Evolutionary conservation across 92 coral and sea anemone species (phyloP).

Genomic region (Umimayanthus kanabou): DNA sequence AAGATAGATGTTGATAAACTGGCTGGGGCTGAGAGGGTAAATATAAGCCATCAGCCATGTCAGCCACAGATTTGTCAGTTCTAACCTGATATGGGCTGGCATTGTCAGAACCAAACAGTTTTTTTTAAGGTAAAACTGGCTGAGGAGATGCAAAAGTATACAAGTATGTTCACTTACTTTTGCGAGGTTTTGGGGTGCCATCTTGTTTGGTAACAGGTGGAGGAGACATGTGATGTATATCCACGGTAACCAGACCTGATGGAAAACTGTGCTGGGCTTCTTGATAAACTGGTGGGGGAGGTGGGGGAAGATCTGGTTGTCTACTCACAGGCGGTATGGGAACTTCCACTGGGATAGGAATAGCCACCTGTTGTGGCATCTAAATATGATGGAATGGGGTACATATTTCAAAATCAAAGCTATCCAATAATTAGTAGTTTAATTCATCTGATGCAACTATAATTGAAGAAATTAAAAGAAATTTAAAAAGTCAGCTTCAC

Average conservation of each 20-base stretch:
- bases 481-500: no score
- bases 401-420: not conserved
- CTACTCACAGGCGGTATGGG: slow-evolving; percentile 5
- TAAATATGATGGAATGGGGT: not conserved
- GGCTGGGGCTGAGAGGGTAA: no score
- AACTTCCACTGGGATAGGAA: not conserved
- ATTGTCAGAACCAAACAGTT: no score
- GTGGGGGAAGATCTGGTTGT: not conserved
- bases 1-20: no score
- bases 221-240: not conserved
- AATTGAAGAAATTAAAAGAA: no score
- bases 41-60: not conserved
- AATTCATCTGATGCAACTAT: no score
- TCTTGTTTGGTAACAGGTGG: not conserved
- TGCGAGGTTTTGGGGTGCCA: not conserved
- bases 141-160: no score
- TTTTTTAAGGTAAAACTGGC: no score
- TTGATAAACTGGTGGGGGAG: slow-evolving; percentile 7
- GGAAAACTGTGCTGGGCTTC: slow-evolving; percentile 17
- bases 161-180: not conserved
- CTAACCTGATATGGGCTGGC: no score
- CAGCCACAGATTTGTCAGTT: not conserved
- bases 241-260: slow-evolving; percentile 23
- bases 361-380: slow-evolving; percentile 9
- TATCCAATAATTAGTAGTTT: not conserved